phyloP scores from a whole-genome alignment of 30 jellyfish, hydroid and myxozoan species.

The Aurelia sp. region DNA sequence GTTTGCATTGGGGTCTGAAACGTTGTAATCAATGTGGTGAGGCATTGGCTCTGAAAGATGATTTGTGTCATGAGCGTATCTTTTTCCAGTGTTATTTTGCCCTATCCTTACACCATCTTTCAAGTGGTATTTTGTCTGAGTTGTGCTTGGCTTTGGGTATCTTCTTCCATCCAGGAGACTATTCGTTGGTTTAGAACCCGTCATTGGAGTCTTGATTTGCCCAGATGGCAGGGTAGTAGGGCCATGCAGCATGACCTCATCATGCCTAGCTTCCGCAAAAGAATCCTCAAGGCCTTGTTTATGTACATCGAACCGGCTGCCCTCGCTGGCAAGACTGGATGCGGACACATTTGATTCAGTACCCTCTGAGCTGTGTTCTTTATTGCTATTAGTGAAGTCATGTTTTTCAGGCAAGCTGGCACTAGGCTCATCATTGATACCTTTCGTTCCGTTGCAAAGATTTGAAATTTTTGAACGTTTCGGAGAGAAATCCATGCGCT shows the following conservation, averaged over 20 bases:
- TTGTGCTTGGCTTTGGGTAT: slow-evolving; percentile 70
- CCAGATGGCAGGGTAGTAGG: slow-evolving; percentile 59
- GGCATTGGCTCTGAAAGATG: too few relatives aligned
- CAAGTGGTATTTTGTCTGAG: slow-evolving; percentile 13
- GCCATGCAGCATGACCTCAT: slow-evolving; percentile 56
- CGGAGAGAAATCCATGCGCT: too few relatives aligned
- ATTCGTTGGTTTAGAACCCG: slow-evolving; percentile 26
- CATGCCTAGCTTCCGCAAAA: slow-evolving; percentile 56
- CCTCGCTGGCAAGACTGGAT: background rate
- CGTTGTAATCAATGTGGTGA: too few relatives aligned
- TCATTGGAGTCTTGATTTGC: slow-evolving; percentile 28
- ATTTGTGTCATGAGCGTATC: slow-evolving; percentile 42
- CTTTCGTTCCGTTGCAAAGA: slow-evolving; percentile 27
- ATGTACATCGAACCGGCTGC: background rate
- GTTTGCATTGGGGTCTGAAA: slow-evolving; percentile 20
- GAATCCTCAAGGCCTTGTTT: slow-evolving; percentile 41
- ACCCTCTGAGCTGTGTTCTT: too few relatives aligned
- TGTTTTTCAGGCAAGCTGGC: background rate
- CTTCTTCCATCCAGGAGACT: slow-evolving; percentile 25
- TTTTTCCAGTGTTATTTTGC: slow-evolving; percentile 69
- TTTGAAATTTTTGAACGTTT: too few relatives aligned
- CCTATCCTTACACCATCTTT: slow-evolving; percentile 62
- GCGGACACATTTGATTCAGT: background rate
- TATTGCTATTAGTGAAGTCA: background rate
- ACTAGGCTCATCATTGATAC: slow-evolving; percentile 31